These are phyloP conservation scores for Saccopteryx leptura DNA, from an alignment of 2,113 vertebrate genomes.

Conservation along the genomic window DNA sequence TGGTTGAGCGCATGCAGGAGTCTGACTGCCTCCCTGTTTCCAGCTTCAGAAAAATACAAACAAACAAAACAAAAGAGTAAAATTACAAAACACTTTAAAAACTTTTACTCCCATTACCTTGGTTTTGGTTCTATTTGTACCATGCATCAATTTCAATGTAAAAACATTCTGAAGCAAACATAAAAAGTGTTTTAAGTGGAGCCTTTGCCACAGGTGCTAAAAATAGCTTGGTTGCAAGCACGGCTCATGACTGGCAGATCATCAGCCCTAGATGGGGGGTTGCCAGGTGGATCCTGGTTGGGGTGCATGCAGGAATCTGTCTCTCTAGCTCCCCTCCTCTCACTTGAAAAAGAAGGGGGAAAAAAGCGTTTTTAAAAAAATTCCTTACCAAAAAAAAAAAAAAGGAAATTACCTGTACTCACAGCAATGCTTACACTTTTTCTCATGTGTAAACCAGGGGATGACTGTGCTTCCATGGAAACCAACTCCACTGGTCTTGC, in stretches of 20 bases:
- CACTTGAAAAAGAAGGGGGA: too few species aligned
- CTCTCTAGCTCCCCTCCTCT: too few species aligned
- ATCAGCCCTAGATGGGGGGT: too few species aligned
- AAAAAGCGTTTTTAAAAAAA: neutral
- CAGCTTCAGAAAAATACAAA: too few species aligned
- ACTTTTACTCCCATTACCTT: neutral
- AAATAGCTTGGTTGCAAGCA: too few species aligned
- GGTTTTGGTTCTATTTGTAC: constrained; percentile 19
- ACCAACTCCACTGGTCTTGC: constrained; percentile 82
- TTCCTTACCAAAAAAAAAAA: neutral
- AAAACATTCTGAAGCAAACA: constrained; percentile 26
- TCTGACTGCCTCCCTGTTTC: too few species aligned
- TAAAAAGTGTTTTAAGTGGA: neutral
- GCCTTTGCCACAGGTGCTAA: too few species aligned
- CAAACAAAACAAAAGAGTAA: neutral
- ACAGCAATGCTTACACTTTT: constrained; percentile 95
- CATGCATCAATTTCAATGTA: neutral
- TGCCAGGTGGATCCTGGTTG: too few species aligned
- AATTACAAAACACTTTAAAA: constrained; percentile 32
- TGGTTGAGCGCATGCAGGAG: too few species aligned
- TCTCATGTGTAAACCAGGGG: constrained; percentile 74
- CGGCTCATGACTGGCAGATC: too few species aligned
- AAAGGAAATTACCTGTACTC: constrained; percentile 92
- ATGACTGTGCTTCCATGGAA: constrained; percentile 85
- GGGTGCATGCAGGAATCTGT: too few species aligned